Base-by-base conservation (phyloP, 2,888 invertebrate genomes). In the Apodemia zela region DNA sequence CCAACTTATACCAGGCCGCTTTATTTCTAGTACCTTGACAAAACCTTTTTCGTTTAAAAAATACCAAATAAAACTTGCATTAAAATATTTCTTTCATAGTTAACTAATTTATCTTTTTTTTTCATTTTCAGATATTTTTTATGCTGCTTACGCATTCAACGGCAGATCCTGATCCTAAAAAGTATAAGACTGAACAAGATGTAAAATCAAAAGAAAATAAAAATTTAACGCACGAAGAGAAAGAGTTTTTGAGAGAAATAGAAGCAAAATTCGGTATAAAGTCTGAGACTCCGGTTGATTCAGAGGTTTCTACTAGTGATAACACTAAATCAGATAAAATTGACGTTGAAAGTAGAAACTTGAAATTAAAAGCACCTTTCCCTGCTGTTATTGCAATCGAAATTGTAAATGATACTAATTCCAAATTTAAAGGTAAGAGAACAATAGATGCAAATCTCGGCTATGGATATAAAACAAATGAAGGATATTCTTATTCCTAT, bases 361-460 rank as follows among this genome's bases (percentile, higher is more conserved):
- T 74, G 11, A 67, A 65, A 54, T 62, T 68, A 25, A 81, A 79
- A 63, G 67, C 75, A 60, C 76, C 84, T 18, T 87, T 89, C 61
- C 93, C 93, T 6, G 93, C 93, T 58, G 93, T 94, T 6, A 91
- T 94, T 67, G 94, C 94, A 1, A 94, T 94, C 64, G 93, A 94
- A 81, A 94, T 94, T 61, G 92, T 94, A 0, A 93, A 94, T 64
- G 93, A 92, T 65, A 92, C 93, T 3, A 87, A 92, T 33, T 80
- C 89, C 5, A 92, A 92, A 68, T 72, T 74, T 4, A 93, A 93
- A 78, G 92, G 89, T 0, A 96, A 96, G 75, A 88, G 96, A 70
- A 96, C 96, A 0, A 94, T 96, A 15, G 95, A 96, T 69, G 93
- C 94, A 0, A 94, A 94, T 60, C 84, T 96, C 13, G 96, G 96